Conservation (phyloP, 2,113 vertebrate species). For the Brienomyrus longianalis region DNA sequence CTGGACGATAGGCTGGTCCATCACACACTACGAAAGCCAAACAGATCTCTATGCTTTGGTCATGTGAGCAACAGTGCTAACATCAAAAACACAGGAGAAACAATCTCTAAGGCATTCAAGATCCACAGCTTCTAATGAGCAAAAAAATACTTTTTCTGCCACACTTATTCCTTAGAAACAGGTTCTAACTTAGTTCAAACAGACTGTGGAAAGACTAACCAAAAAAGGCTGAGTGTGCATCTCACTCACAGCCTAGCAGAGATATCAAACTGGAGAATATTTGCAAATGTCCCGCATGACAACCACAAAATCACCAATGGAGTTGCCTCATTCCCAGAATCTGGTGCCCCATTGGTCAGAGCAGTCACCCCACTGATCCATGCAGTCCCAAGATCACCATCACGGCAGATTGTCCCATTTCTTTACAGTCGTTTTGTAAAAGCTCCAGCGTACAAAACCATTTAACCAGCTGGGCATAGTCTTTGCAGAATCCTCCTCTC, state of each 20-base stretch:
- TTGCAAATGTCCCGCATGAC: slow-evolving; percentile 21
- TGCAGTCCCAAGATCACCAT: slow-evolving; percentile 36
- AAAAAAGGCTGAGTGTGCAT: not conserved
- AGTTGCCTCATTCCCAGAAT: slow-evolving; percentile 45
- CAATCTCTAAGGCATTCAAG: not conserved
- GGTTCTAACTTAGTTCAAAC: not conserved
- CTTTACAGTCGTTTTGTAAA: slow-evolving; percentile 42
- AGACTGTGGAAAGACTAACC: not conserved
- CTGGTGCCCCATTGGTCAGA: slow-evolving; percentile 46
- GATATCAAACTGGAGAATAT: not conserved
- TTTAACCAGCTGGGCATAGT: slow-evolving; percentile 29
- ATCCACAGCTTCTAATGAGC: not conserved
- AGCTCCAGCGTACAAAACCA: slow-evolving; percentile 21
- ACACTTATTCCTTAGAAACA: not conserved
- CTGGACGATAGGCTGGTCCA: not conserved
- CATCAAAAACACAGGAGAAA: not conserved
- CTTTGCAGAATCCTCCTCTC: slow-evolving; percentile 47
- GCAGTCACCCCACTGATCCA: slow-evolving; percentile 29
- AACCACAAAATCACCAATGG: slow-evolving; percentile 49
- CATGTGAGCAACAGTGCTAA: not conserved
- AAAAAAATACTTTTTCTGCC: not conserved
- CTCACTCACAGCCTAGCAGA: not conserved
- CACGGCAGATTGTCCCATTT: slow-evolving; percentile 43
- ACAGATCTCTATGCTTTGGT: not conserved
- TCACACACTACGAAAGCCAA: not conserved